Evolutionary conservation across 2,797 vertebrate genomes (phyloP), one percentile per base, ranked within the genome.

Genomic region (Ptychobarbus kaznakovi): DNA sequence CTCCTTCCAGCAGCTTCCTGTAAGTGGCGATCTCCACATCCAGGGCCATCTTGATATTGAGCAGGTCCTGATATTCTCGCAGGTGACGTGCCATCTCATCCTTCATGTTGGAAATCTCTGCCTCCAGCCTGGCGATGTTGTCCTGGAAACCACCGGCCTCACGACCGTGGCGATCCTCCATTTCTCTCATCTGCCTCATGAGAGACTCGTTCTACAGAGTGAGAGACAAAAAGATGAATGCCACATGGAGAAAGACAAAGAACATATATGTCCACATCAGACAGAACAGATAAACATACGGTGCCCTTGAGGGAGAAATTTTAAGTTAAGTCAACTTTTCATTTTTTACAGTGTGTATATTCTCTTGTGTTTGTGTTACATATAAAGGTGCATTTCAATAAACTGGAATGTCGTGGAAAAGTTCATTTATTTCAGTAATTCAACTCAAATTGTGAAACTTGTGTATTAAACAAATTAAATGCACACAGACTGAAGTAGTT

Each of bases 21-120:
- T 99, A 99, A 22, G 97, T 98, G 92, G 97, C 97, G 0, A 98
- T 99, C 95, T 99, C 97, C 87, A 99, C 94, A 0, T 98, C 98
- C 91, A 99, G 94, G 0, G 98, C 97, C 97, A 99, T 98, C 95
- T 99, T 99, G 88, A 99, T 93, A 0, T 98, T 99, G 87, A 99
- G 97, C 90, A 99, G 94, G 91, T 99, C 97, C 92, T 99, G 98
- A 93, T 99, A 98, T 87, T 99, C 97, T 0, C 97, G 95, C 84
- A 99, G 95, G 91, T 99, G 97, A 44, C 97, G 94, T 0, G 98
- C 97, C 97, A 99, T 99, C 92, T 99, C 98, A 0, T 99, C 97
- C 92, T 99, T 99, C 94, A 99, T 93, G 92, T 97, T 97, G 73
- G 95, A 91, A 72, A 98, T 98, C 93, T 99, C 97, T 0, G 95